phyloP scores from a whole-genome alignment of 2,113 vertebrate genomes.

The Archocentrus centrarchus region DNA sequence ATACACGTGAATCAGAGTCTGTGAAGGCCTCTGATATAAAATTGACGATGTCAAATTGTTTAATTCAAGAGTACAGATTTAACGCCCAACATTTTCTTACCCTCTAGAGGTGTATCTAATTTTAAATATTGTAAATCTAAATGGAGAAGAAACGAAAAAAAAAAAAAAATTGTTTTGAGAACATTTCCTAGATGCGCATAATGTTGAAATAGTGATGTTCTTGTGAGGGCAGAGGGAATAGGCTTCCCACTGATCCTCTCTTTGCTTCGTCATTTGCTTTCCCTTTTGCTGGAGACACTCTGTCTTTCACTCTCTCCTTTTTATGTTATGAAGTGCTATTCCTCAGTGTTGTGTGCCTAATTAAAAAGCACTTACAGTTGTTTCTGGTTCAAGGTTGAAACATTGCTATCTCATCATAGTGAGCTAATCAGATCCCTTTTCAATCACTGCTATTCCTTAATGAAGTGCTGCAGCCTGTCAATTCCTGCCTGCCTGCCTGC shows the following conservation, averaged over 20 bases:
- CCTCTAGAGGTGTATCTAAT: constrained; percentile 33
- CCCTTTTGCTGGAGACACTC: constrained; percentile 41
- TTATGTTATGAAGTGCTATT: constrained; percentile 65
- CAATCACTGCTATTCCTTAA: constrained; percentile 67
- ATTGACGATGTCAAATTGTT: constrained; percentile 56
- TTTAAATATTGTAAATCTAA: constrained; percentile 65
- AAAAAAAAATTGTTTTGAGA: constrained; percentile 45
- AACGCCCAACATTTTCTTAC: constrained; percentile 10
- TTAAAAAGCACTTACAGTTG: constrained; percentile 72
- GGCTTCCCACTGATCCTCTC: constrained; percentile 52
- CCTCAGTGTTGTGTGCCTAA: constrained; percentile 65
- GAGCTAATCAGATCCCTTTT: constrained; percentile 74
- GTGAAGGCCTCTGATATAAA: constrained; percentile 46
- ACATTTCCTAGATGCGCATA: constrained; percentile 25
- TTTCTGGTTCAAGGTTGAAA: constrained; percentile 73
- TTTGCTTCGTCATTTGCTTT: constrained; percentile 52
- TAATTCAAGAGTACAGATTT: constrained; percentile 52
- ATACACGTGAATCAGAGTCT: constrained; percentile 49
- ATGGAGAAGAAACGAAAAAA: constrained; percentile 37
- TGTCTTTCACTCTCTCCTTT: constrained; percentile 44
- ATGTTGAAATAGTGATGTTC: constrained; percentile 50
- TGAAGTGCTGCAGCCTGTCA: constrained; percentile 66
- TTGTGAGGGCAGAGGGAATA: constrained; percentile 52
- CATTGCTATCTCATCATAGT: constrained; percentile 53
- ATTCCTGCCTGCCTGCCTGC: constrained; percentile 28